Percentiles rank a stretch among this genome's conserved stretches.
phyloP scores from a whole-genome alignment of 2,888 invertebrate species.

The Dolomedes plantarius region DNA sequence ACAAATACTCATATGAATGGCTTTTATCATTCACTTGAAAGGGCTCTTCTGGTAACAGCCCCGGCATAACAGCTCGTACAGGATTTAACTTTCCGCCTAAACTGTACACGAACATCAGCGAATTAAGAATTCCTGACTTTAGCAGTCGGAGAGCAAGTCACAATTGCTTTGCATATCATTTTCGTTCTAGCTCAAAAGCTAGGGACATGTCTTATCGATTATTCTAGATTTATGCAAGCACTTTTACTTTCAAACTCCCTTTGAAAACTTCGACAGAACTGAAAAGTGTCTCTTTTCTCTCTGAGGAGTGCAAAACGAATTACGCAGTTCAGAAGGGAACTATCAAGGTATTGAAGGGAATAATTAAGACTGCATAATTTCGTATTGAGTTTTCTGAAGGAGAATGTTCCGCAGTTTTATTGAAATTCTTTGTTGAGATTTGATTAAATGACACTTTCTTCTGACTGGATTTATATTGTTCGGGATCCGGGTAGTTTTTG shows the following conservation, averaged over 20 bases:
- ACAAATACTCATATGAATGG: no score
- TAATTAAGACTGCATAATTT: slow-evolving; percentile 12
- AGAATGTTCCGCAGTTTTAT: neutral
- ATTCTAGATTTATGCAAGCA: neutral
- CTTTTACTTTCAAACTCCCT: slow-evolving; percentile 3
- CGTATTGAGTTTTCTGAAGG: neutral
- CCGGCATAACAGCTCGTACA: neutral
- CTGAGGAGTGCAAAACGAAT: slow-evolving; percentile 1
- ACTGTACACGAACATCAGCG: neutral
- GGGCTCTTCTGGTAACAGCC: no score
- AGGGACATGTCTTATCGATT: slow-evolving; percentile 9
- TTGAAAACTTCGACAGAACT: slow-evolving; percentile 2
- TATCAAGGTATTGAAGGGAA: slow-evolving; percentile 16
- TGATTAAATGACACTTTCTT: slow-evolving; percentile 6
- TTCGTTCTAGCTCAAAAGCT: neutral
- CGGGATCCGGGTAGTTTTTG: neutral
- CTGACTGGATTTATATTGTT: neutral
- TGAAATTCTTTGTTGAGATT: neutral
- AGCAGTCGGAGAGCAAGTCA: neutral
- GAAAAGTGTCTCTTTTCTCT: neutral
- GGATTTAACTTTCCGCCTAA: neutral
- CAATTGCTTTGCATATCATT: slow-evolving; percentile 4
- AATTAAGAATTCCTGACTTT: neutral
- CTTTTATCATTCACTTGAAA: no score
- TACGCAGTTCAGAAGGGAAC: slow-evolving; percentile 6